Percentiles rank a stretch among this genome's conserved stretches.
phyloP scores from a whole-genome alignment of 2,113 vertebrate species.

The Hippocampus guttulatus region DNA sequence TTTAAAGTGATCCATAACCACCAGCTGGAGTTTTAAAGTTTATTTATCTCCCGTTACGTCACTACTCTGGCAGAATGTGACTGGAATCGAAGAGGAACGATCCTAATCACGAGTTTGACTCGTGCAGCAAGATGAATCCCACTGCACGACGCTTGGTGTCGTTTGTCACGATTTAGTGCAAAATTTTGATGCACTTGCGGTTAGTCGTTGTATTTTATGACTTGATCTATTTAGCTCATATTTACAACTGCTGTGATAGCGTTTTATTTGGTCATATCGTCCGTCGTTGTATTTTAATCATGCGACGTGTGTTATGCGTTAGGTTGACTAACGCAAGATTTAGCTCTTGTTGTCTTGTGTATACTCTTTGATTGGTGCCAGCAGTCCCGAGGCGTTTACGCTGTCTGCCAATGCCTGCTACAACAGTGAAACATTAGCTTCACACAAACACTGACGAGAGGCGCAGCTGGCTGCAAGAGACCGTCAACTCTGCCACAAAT shows the following conservation, averaged over 20 bases:
- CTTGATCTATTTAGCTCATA: not conserved
- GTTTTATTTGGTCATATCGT: not conserved
- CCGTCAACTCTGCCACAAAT: not conserved
- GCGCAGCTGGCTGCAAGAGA: constrained; percentile 42
- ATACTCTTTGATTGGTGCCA: constrained; percentile 35
- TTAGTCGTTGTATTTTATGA: no score
- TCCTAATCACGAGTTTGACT: not conserved
- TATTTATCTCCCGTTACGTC: constrained; percentile 32
- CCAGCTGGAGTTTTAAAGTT: constrained; percentile 23
- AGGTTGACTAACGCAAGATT: no score
- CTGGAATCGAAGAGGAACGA: constrained; percentile 13
- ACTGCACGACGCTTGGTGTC: not conserved
- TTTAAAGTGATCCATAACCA: not conserved
- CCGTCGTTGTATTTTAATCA: not conserved
- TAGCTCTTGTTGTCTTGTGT: constrained; percentile 17
- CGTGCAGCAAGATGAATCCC: not conserved
- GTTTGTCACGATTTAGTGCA: not conserved
- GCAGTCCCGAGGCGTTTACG: constrained; percentile 44
- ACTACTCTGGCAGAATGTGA: constrained; percentile 19
- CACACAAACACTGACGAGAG: constrained; percentile 36
- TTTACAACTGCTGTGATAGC: not conserved
- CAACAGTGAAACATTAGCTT: constrained; percentile 45
- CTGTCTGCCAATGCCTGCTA: constrained; percentile 20
- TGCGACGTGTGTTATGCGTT: no score
- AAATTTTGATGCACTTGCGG: not conserved